Base-by-base conservation (phyloP, 1,140 invertebrate species). In the Papilio dardanus region DNA sequence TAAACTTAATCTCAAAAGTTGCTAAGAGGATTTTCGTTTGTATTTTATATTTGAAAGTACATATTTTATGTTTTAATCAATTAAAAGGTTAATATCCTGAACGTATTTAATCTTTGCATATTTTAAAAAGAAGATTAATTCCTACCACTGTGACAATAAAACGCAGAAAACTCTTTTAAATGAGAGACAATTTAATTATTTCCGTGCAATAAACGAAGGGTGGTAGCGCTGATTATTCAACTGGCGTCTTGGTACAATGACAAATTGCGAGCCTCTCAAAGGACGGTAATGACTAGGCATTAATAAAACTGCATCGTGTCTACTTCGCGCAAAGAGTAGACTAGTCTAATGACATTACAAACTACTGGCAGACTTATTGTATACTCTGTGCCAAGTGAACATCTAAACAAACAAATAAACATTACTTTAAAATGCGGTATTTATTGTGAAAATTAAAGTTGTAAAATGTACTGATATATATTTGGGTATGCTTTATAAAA, bases 161-260 rank as follows among this genome's bases (percentile, higher is more conserved):
- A 62, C 8, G 24, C 54, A 62, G 21, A 58, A 58, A 24, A 21
- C 21, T 50, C 46, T 30, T 62, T 62, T 62, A 30, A 62, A 66
- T 66, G 28, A 33, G 62, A 40, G 67, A 69, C 35, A 69, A 69
- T 69, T 69, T 69, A 40, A 69, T 69, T 37, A 40, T 69, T 35
- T 69, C 19, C 67, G 35, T 69, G 31, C 19, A 37, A 68, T 37
- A 28, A 40, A 69, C 21, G 54, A 35, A 21, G 21, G 21, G 21
- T 69, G 33, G 67, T 37, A 42, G 67, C 67, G 10, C 67, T 28
- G 67, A 69, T 69, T 69, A 69, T 40, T 69, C 35, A 62, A 40
- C 67, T 24, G 4, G 12, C 31, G 67, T 69, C 67, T 69, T 69
- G 67, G 35, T 69, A 69, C 67, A 69, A 69, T 24, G 67, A 40